Base-by-base conservation (phyloP, 2,888 invertebrate species). In the Caenorhabditis afra region DNA sequence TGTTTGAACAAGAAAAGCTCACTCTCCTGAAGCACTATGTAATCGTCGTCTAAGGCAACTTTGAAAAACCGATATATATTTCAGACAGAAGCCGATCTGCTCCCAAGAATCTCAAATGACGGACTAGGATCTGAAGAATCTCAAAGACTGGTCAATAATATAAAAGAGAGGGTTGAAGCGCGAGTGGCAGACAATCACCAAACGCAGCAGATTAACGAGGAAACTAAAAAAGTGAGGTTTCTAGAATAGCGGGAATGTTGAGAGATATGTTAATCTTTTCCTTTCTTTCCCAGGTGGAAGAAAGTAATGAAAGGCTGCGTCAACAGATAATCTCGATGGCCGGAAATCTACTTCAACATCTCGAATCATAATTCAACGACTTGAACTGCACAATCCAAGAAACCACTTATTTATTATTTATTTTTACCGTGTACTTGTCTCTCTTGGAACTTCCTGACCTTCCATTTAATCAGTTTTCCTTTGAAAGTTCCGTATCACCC, bases 11-110 rank as follows among this genome's bases (percentile, higher is more conserved):
- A 7, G 71, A 71, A 22, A 78, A 65, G 12, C n/a, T 1, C 14
- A 50, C 47, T 3, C 29, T 59, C 3, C 16, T 73, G 41, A 52
- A 73, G 11, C 67, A 78, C 52, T 61, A 50, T 49, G 78, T 78
- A 39, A 3, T 29, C 29, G 29, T 29, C 29, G 7, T 29, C 29
- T 29, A 29, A 29, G 7, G 29, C 49, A 55, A 3, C 18, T 44
- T 52, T 59, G 35, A n/a, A n/a, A n/a, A n/a, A n/a, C n/a, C n/a
- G 35, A 29, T 35, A 59, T 59, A 45, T 66, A 18, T 53, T 62
- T 22, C 57, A 71, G 71, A 41, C 37, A 11, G 57, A 52, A 2
- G 62, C 71, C 1, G 53, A 62, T 8, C 29, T 71, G 16, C n/a
- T 62, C 12, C 71, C 55, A 35, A 37, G 29, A n/a, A 7, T 68